Base-by-base conservation (phyloP, 2,888 invertebrate species). In the Altica lythri region DNA sequence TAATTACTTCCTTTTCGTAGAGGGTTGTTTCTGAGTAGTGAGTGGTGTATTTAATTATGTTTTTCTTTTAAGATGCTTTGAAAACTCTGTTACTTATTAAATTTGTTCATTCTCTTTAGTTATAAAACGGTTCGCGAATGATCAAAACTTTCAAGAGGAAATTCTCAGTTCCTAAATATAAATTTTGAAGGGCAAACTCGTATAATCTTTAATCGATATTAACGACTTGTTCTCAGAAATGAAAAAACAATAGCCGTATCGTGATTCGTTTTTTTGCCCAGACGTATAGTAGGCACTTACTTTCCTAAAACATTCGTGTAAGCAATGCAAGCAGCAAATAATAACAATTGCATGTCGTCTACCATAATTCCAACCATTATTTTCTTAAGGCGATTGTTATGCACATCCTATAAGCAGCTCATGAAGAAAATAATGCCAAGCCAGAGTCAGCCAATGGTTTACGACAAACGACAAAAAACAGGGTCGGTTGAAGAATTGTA, bases 281-380 rank as follows among this genome's bases (percentile, higher is more conserved):
- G 38, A 30, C 45, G 38, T 42, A n/a, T n/a, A 50, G 50, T 50
- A 45, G 48, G 53, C 49, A 53, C 53, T 56, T 59, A 46, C 53
- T 47, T 53, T 59, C 53, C 45, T 32, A 44, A 54, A 53, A 53
- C 47, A 47, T 59, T 55, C 59, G 50, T 55, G 59, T 51, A 52
- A 53, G 34, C 50, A 54, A 54, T 53, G 22, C 43, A 49, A 44
- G 59, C 59, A 44, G 35, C 56, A 42, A 56, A 53, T 51, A 56
- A 53, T 51, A 56, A 53, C 59, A 53, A 53, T 56, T 56, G 59
- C 59, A 56, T 57, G 58, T 57, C 56, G 59, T 55, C 59, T 54
- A 54, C 59, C 48, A 51, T 54, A 57, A 49, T 54, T 54, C 40
- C 43, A 47, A 17, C 59, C 59, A 59, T 59, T 59, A 56, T 59